Evolutionary conservation across 1,140 invertebrate genomes (phyloP).

Genomic region (Ruditapes philippinarum): DNA sequence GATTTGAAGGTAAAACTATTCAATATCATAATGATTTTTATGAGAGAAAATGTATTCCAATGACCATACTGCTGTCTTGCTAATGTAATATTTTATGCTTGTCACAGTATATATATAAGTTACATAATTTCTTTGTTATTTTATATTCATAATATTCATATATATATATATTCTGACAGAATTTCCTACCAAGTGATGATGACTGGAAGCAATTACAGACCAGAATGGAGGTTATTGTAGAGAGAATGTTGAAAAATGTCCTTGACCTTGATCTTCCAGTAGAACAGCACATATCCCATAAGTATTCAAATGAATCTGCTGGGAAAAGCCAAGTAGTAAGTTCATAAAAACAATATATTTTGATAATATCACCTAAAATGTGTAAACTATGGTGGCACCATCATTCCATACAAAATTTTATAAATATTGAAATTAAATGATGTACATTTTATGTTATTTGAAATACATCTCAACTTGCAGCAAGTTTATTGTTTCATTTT

Average conservation of each 20-base stretch:
- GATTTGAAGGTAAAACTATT: not conserved
- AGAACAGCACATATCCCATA: not conserved
- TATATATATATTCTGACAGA: slow-evolving; percentile 8
- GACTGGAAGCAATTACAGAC: not conserved
- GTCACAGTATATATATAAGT: no score
- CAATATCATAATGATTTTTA: no score
- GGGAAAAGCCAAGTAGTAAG: slow-evolving; percentile 12
- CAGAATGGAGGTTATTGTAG: not conserved
- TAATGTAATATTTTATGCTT: no score
- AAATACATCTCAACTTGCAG: not conserved
- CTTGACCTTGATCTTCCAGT: not conserved
- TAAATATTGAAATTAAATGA: no score
- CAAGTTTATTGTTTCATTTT: not conserved
- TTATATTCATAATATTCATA: no score
- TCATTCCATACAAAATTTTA: no score
- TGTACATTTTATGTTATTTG: no score
- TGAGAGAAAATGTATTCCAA: no score
- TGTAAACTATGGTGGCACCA: no score
- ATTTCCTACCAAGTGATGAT: not conserved
- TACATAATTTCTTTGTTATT: no score
- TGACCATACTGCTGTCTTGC: no score
- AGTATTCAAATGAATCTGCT: slow-evolving; percentile 27
- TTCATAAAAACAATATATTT: not conserved
- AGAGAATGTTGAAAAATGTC: not conserved
- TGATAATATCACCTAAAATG: no score